Evolutionary conservation across 2,888 invertebrate genomes (phyloP), one percentile per base, ranked within the genome.

Genomic region (Leptinotarsa juncta): DNA sequence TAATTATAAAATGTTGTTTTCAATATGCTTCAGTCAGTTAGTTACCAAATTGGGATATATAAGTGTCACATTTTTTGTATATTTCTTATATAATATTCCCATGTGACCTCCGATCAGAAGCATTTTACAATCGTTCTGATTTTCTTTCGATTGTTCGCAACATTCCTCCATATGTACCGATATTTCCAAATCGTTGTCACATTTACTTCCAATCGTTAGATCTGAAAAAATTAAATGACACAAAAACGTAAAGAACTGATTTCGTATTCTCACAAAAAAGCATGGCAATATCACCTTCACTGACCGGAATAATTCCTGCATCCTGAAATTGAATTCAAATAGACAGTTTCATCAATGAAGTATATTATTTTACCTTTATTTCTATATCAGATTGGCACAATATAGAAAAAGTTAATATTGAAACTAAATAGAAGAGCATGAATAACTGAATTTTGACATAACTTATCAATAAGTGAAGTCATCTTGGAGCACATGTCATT

Each of bases 11-110:
- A 50, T 55, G 4, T 49, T 14, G 12, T 49, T 18, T 7, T 23
- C 66, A 73, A 68, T 12, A 20, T 49, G 12, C 53, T 16, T n/a
- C 26, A 66, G 5, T 20, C 14, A 57, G 7, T 67, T 65, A 62
- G 4, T 79, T 84, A 87, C 87, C 84, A 88, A 83, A 78, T 87
- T 88, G 48, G 88, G 87, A 73, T 86, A 86, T 48, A 88, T 82
- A n/a, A 88, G 76, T 0, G 88, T 86, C 26, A 86, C 81, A 76
- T 87, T 87, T 81, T 83, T 86, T 5, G 78, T 79, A 62, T 81
- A 76, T 55, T 81, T 82, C 4, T 83, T 79, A 57, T 82, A 77
- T 20, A 87, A 74, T 10, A 78, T 69, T 2, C 87, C 86, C 86
- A 87, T 87, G 76, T 87, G 81, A 4, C 87, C 87, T 15, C 87